Conservation (phyloP, 2,888 invertebrate species). For the Polyommatus iphigenia region DNA sequence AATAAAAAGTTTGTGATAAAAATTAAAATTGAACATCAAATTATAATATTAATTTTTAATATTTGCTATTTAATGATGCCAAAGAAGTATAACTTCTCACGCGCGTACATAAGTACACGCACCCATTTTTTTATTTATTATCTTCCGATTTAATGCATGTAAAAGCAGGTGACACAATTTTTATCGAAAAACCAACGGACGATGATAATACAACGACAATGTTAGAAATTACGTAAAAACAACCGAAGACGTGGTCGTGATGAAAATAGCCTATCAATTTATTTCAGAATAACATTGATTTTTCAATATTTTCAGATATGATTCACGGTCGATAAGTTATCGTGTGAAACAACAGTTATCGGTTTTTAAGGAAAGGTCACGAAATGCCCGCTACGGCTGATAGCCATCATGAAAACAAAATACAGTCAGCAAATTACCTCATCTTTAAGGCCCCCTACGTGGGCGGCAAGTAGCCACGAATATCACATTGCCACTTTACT, state of each 20-base stretch:
- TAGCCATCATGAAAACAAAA: background rate
- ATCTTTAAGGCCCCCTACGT: too few species aligned
- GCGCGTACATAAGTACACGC: too few species aligned
- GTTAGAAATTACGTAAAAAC: conserved; percentile 5
- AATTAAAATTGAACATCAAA: too few species aligned
- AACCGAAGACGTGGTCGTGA: background rate
- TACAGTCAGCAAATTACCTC: too few species aligned
- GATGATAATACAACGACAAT: background rate
- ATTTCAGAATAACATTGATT: conserved; percentile 9
- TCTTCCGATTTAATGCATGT: background rate
- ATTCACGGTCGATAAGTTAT: conserved; percentile 2
- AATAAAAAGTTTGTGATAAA: too few species aligned
- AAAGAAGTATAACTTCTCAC: too few species aligned
- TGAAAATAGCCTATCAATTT: conserved; percentile 7
- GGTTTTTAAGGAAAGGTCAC: background rate
- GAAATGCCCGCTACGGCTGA: background rate
- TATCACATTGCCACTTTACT: too few species aligned
- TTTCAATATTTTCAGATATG: background rate
- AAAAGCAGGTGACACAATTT: background rate
- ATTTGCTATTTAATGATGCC: too few species aligned
- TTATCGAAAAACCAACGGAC: background rate
- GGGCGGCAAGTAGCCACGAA: too few species aligned
- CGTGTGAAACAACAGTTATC: background rate
- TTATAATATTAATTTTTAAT: too few species aligned
- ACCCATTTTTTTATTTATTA: too few species aligned